These are phyloP conservation scores for Thereva unica DNA, from an alignment of 2,888 invertebrate genomes.

Conservation along the genomic window DNA sequence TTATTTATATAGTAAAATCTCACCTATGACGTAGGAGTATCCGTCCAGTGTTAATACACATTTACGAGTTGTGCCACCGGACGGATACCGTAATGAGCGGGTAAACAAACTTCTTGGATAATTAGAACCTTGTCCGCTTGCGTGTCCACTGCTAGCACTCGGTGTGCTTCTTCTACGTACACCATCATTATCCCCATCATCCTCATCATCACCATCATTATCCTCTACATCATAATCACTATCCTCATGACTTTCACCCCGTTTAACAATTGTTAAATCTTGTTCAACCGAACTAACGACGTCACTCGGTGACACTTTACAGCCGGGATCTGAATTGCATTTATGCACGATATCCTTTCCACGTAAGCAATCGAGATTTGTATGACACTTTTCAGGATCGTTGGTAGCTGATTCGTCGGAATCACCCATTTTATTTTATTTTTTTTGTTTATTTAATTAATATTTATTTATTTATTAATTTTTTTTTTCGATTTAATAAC, in stretches of 20 bases:
- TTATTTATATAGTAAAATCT: conserved; percentile 53
- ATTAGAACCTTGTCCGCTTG: conserved; percentile 41
- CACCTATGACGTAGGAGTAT: conserved; percentile 87
- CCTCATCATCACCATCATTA: conserved; percentile 16
- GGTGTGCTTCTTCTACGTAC: conserved; percentile 9
- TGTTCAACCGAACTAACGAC: conserved; percentile 4
- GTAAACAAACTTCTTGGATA: conserved; percentile 48
- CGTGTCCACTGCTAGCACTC: conserved; percentile 14
- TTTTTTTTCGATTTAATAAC: not conserved
- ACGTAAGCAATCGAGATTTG: conserved; percentile 45
- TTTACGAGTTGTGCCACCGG: conserved; percentile 68
- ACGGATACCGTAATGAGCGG: conserved; percentile 54
- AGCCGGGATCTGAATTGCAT: conserved; percentile 70
- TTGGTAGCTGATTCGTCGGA: conserved; percentile 46
- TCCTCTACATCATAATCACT: conserved; percentile 7
- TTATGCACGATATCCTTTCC: conserved; percentile 70
- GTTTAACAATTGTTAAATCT: conserved; percentile 17
- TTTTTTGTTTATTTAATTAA: no score
- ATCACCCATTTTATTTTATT: conserved; percentile 51
- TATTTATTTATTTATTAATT: not conserved
- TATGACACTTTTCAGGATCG: conserved; percentile 9
- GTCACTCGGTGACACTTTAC: conserved; percentile 42
- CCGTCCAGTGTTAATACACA: conserved; percentile 84
- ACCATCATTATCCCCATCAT: conserved; percentile 11
- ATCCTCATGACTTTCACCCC: conserved; percentile 4